Base-by-base conservation (phyloP, 2,797 vertebrate species). In the Cynodonichthys magdalenae region DNA sequence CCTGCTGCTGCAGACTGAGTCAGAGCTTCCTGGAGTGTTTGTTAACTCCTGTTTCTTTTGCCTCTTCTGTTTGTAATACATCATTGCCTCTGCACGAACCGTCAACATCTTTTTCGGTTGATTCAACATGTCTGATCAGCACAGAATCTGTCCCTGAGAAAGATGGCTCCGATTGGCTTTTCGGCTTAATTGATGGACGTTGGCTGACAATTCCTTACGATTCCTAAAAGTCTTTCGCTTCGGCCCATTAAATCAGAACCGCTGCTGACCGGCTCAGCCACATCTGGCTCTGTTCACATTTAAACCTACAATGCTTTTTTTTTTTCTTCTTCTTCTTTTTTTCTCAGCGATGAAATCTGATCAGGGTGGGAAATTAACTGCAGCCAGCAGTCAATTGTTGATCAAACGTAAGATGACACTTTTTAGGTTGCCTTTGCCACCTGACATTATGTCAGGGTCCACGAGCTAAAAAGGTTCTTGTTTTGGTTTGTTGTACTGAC, bases 281-380 rank as follows among this genome's bases (percentile, higher is more conserved):
- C 81, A 80, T 72, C 55, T 80, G 75, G 56, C 42, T 51, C 31
- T 52, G 19, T 45, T 57, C 54, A 56, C 28, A 50, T 65, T n/a
- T 49, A 54, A 80, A 65, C 58, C 51, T 18, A 17, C 18, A 28
- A 58, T 59, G 53, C 50, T 65, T 63, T 74, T 75, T 34, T 34
- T 24, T 10, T 8, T 34, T 7, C 31, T 34, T 10, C 2, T 7
- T 10, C 2, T 7, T 10, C 31, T 10, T 1, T 34, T n/a, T n/a
- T n/a, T 80, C 71, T 64, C 54, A 74, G 75, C 65, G 20, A 24
- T 60, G 74, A 69, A 71, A 84, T 74, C 54, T 4, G 18, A 81
- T 55, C 69, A 49, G 53, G 52, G 70, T 75, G 80, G 50, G 62
- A 80, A 75, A 52, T 70, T 71, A 55, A 69, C 77, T 81, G 66